Conservation (phyloP, 2,797 vertebrate genomes). For the Enteromius anoplus region DNA sequence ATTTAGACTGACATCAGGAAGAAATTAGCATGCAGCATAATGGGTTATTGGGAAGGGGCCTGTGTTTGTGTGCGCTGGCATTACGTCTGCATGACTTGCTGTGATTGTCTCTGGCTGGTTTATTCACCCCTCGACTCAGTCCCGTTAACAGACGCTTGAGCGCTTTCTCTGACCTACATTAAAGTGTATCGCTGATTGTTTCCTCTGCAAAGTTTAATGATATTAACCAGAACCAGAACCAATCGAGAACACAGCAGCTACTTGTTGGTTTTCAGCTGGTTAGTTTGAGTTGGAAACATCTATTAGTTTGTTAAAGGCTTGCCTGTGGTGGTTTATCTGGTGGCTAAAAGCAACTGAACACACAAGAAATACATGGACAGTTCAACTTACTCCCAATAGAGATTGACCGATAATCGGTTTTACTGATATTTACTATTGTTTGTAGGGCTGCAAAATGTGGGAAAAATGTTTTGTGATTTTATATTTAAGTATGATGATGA, state of each 20-base stretch:
- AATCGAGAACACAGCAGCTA: background rate
- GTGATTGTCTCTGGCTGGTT: conserved; percentile 66
- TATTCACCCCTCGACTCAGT: conserved; percentile 58
- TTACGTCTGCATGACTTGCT: conserved; percentile 61
- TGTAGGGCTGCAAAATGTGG: background rate
- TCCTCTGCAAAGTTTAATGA: conserved; percentile 49
- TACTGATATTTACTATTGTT: background rate
- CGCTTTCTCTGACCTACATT: conserved; percentile 72
- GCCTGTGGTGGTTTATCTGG: background rate
- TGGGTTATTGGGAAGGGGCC: background rate
- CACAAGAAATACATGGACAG: background rate
- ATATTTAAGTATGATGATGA: background rate
- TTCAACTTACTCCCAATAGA: background rate
- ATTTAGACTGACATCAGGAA: conserved; percentile 24
- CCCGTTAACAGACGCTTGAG: conserved; percentile 67
- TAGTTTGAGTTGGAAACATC: background rate
- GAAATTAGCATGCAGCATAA: conserved; percentile 18
- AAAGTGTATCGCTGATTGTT: conserved; percentile 63
- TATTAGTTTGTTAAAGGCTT: background rate
- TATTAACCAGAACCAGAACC: conserved; percentile 16
- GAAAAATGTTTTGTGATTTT: background rate
- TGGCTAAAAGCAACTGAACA: background rate
- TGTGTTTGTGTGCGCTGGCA: conserved; percentile 26
- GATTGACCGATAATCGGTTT: background rate
- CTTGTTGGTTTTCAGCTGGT: background rate